These are phyloP conservation scores for Chrysaora quinquecirrha DNA, from an alignment of 30 jellyfish, hydroid and myxozoan species.

Conservation along the genomic window DNA sequence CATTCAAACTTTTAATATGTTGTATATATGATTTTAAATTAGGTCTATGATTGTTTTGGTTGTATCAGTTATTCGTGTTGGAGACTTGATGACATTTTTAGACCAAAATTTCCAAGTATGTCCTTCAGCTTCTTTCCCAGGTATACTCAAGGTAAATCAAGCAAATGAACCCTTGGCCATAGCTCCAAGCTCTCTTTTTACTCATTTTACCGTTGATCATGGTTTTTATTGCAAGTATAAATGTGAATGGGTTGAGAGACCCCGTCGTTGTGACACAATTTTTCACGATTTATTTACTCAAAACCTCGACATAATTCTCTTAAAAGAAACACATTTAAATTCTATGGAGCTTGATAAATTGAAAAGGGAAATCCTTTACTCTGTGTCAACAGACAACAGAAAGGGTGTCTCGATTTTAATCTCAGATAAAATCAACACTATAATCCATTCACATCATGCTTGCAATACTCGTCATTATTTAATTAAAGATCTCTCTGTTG, in stretches of 20 bases:
- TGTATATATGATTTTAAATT: no score
- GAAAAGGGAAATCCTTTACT: conserved; percentile 10
- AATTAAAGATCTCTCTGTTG: background rate
- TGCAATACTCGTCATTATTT: background rate
- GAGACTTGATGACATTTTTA: background rate
- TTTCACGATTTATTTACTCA: background rate
- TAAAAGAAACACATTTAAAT: conserved; percentile 26
- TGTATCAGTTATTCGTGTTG: background rate
- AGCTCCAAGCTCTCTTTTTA: no score
- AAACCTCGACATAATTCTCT: conserved; percentile 9
- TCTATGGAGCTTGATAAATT: background rate
- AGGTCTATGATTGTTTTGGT: conserved; percentile 3
- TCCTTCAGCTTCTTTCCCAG: background rate
- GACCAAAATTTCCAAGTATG: background rate
- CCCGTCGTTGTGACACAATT: conserved; percentile 6
- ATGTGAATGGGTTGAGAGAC: conserved; percentile 36
- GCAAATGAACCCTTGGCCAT: no score
- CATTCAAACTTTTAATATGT: no score
- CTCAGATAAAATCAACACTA: conserved; percentile 11
- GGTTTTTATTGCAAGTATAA: conserved; percentile 24
- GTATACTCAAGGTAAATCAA: no score
- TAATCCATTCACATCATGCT: conserved; percentile 25
- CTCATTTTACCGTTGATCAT: no score
- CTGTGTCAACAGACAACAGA: background rate
- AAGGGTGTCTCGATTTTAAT: conserved; percentile 22